Evolutionary conservation across 2,113 vertebrate genomes (phyloP).

Genomic region (Dasyurus viverrinus): DNA sequence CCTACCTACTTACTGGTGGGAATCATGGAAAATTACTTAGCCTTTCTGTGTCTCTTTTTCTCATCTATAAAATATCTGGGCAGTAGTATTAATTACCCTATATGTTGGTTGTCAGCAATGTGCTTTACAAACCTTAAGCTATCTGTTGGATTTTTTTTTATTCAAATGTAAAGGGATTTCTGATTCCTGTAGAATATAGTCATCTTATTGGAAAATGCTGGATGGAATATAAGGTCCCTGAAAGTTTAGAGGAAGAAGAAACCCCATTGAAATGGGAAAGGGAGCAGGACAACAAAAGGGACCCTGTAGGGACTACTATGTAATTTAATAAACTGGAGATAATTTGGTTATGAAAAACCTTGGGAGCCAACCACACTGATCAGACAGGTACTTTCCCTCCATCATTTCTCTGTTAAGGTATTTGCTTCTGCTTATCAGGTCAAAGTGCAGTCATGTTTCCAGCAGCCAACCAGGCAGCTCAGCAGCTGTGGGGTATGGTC

Average conservation of each 20-base stretch:
- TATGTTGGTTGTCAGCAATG: not conserved
- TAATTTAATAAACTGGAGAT: slow-evolving; percentile 26
- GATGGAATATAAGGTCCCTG: not conserved
- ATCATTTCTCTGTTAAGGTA: not conserved
- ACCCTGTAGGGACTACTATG: not conserved
- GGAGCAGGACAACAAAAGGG: not conserved
- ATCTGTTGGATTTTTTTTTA: not conserved
- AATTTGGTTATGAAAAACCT: not conserved
- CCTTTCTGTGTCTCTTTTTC: not conserved
- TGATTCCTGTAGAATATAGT: not conserved
- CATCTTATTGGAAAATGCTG: not conserved
- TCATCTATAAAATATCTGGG: not conserved
- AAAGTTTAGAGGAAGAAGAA: not conserved
- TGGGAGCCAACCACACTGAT: not conserved
- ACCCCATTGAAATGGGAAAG: not conserved
- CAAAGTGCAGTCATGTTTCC: not conserved
- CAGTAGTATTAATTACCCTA: not conserved
- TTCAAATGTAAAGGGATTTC: not conserved
- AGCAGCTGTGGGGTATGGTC: not conserved
- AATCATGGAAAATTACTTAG: not conserved
- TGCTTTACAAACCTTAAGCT: not conserved
- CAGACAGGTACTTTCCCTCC: slow-evolving; percentile 5
- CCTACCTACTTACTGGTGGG: not conserved
- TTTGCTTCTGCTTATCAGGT: slow-evolving; percentile 39
- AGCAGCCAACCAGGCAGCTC: slow-evolving; percentile 20